Evolutionary conservation across 1,140 invertebrate species (phyloP).

Genomic region (Chlorops oryzae): DNA sequence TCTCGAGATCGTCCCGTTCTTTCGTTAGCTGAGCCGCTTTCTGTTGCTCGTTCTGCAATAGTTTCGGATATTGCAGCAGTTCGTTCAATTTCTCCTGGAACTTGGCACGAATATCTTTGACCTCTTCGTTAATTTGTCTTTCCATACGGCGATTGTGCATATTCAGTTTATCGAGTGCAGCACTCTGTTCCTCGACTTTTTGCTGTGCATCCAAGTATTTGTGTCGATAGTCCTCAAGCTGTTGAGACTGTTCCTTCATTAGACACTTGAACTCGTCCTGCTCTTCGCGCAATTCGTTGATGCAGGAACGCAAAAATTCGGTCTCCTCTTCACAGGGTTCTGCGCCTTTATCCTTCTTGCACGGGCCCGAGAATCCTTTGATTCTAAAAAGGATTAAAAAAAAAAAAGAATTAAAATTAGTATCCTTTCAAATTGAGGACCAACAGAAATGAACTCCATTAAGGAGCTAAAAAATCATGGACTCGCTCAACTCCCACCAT

Average conservation of each 20-base stretch:
- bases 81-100: conserved; percentile 73
- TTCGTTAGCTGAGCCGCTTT: conserved; percentile 66
- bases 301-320: conserved; percentile 30
- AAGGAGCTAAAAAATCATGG: no score
- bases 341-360: conserved; percentile 5
- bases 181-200: conserved; percentile 64
- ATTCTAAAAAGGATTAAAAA: conserved; percentile 16
- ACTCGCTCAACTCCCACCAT: no score
- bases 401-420: neutral
- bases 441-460: no score
- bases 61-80: conserved; percentile 63
- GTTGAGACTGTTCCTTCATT: conserved; percentile 63
- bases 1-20: conserved; percentile 41
- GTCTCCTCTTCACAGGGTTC: conserved; percentile 25
- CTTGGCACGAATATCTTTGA: conserved; percentile 64
- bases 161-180: conserved; percentile 66
- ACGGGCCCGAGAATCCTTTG: conserved; percentile 30
- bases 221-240: conserved; percentile 67
- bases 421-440: no score
- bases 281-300: conserved; percentile 41
- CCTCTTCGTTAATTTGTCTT: conserved; percentile 69
- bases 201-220: conserved; percentile 68
- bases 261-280: conserved; percentile 59
- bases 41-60: conserved; percentile 65
- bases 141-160: conserved; percentile 68